Conservation (phyloP, 1,140 invertebrate genomes). For the Macrobrachium rosenbergii region DNA sequence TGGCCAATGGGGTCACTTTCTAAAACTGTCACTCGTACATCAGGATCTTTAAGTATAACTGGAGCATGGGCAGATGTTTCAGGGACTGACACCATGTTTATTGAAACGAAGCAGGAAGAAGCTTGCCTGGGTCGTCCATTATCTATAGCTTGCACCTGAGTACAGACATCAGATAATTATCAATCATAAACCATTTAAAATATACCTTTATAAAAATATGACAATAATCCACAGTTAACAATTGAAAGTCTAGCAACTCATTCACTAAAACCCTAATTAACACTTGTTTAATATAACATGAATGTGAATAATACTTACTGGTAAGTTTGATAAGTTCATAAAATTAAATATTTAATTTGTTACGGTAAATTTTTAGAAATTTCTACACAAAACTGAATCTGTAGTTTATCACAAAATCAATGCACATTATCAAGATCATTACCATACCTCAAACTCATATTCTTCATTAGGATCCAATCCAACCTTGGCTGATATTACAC, state of each 20-base stretch:
- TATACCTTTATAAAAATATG: background rate
- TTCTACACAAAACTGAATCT: too few relatives aligned
- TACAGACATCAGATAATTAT: too few relatives aligned
- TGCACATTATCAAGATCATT: too few relatives aligned
- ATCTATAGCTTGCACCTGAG: conserved; percentile 86
- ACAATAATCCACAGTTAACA: too few relatives aligned
- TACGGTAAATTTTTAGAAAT: too few relatives aligned
- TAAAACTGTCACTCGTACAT: conserved; percentile 75
- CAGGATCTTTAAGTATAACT: conserved; percentile 67
- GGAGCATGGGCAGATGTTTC: conserved; percentile 44
- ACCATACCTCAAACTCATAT: conserved; percentile 76
- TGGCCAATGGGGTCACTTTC: conserved; percentile 89
- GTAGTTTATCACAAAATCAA: background rate
- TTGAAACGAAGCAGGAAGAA: conserved; percentile 77
- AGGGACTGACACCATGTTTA: conserved; percentile 69
- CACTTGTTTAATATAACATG: background rate
- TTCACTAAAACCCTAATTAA: background rate
- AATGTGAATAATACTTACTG: background rate
- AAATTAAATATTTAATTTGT: background rate
- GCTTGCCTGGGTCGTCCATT: conserved; percentile 79
- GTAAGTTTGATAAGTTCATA: background rate
- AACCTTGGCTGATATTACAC: conserved; percentile 81
- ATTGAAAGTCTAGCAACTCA: too few relatives aligned
- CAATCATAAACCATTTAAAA: background rate
- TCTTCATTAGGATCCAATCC: conserved; percentile 81